phyloP scores from a whole-genome alignment of 1,140 invertebrate species.

The Drosophila baimaii region DNA sequence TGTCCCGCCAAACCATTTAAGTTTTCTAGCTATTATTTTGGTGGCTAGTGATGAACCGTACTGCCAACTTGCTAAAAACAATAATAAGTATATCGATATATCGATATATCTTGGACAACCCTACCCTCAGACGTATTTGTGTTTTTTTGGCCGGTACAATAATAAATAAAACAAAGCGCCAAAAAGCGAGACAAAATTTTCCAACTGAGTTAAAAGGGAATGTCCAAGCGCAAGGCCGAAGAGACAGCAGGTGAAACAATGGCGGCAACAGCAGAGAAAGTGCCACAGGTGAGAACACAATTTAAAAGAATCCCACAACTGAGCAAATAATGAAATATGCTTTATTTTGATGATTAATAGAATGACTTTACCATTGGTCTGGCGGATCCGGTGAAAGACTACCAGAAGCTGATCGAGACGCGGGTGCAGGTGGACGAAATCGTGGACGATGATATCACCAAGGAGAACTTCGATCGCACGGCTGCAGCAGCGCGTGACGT shows the following conservation, averaged over 20 bases:
- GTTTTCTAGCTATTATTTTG: no score
- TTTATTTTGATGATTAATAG: conserved; percentile 5
- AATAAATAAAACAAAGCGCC: not conserved
- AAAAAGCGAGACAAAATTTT: not conserved
- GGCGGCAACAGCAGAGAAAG: conserved; percentile 38
- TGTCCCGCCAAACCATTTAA: no score
- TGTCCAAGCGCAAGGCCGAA: conserved; percentile 62
- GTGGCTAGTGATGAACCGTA: no score
- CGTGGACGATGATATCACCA: conserved; percentile 58
- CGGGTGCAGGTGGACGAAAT: conserved; percentile 59
- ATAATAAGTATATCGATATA: not conserved
- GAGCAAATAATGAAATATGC: not conserved
- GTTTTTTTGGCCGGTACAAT: not conserved
- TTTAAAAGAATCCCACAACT: not conserved
- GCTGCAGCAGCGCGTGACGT: conserved; percentile 50
- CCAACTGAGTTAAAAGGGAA: not conserved
- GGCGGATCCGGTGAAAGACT: conserved; percentile 52
- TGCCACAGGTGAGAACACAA: conserved; percentile 30
- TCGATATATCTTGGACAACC: not conserved
- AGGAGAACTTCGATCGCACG: conserved; percentile 59
- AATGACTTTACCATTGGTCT: conserved; percentile 35
- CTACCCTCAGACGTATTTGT: not conserved
- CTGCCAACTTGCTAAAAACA: no score
- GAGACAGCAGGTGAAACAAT: conserved; percentile 31
- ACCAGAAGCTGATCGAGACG: conserved; percentile 50